phyloP scores from a whole-genome alignment of 2,797 vertebrate species.

The Spinibarbus caldwelli region DNA sequence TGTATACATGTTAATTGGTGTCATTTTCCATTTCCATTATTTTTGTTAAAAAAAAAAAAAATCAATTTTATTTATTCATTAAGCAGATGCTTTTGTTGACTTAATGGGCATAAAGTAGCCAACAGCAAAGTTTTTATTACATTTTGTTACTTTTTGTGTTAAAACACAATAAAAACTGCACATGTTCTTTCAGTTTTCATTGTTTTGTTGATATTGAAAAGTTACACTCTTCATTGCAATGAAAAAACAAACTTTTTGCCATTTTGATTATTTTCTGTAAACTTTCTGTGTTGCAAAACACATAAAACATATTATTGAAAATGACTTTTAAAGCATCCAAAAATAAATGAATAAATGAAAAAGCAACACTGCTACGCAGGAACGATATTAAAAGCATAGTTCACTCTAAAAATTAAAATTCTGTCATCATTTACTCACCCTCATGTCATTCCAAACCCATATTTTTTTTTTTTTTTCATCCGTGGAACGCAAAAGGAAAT shows the following conservation, averaged over 20 bases:
- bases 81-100: not conserved
- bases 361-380: not conserved
- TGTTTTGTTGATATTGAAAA: slow-evolving; percentile 6
- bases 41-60: not conserved
- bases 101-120: not conserved
- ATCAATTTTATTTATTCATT: not conserved
- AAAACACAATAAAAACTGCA: not conserved
- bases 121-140: not conserved
- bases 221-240: not conserved
- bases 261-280: slow-evolving; percentile 7
- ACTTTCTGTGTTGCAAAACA: slow-evolving; percentile 5
- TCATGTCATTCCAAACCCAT: slow-evolving; percentile 2
- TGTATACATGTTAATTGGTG: not conserved
- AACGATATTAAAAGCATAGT: slow-evolving; percentile 12
- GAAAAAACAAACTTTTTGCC: not conserved
- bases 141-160: not conserved
- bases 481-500: not conserved
- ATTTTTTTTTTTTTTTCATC: slow-evolving; percentile 5
- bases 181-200: not conserved
- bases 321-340: slow-evolving; percentile 14
- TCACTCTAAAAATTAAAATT: slow-evolving; percentile 15
- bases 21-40: not conserved
- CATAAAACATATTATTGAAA: slow-evolving; percentile 27
- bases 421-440: slow-evolving; percentile 26
- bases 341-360: slow-evolving; percentile 26